Evolutionary conservation across 1,140 invertebrate species (phyloP).

Genomic region (Artemia franciscana): DNA sequence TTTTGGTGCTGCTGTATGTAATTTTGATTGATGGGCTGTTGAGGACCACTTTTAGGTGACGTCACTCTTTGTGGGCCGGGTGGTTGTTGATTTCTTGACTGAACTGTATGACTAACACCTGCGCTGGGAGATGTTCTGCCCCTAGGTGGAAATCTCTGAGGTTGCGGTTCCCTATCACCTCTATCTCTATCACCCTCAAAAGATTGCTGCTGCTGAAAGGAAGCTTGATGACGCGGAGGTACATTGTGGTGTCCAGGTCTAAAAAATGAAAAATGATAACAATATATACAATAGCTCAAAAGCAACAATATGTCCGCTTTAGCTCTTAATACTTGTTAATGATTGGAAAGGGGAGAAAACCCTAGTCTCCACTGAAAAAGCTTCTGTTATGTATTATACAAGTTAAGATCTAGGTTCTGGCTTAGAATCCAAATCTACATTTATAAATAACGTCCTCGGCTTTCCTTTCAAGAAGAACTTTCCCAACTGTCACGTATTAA

Average conservation of each 20-base stretch:
- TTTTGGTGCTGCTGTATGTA: slow-evolving; percentile 10
- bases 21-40: slow-evolving; percentile 9
- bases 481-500: too few species aligned
- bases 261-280: not conserved
- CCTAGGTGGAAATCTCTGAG: not conserved
- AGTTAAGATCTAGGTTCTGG: too few species aligned
- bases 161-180: not conserved
- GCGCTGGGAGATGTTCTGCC: not conserved
- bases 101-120: not conserved
- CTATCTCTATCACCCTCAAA: not conserved
- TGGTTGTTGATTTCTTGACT: not conserved
- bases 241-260: not conserved
- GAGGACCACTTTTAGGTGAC: slow-evolving; percentile 3
- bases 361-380: too few species aligned
- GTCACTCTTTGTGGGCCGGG: not conserved
- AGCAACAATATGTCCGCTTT: too few species aligned
- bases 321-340: too few species aligned
- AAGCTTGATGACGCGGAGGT: not conserved
- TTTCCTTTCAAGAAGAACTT: too few species aligned
- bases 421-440: too few species aligned
- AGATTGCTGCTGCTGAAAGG: not conserved
- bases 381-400: too few species aligned
- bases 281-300: not conserved
- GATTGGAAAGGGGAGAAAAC: too few species aligned
- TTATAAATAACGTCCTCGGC: too few species aligned